Base-by-base conservation (phyloP, 92 coral and sea anemone species). In the Zoanthus solanderi region DNA sequence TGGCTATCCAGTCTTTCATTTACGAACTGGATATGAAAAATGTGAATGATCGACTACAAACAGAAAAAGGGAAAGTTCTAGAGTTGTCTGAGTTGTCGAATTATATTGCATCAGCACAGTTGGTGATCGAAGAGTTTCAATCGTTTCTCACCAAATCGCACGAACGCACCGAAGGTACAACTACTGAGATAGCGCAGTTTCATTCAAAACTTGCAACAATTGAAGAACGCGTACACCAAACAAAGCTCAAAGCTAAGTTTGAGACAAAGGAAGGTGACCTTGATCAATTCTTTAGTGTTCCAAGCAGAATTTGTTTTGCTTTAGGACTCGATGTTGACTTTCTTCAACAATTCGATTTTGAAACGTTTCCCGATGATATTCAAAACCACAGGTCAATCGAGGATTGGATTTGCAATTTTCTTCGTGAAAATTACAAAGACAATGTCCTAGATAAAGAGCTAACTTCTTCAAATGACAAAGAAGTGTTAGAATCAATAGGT, bases 301-400 rank as follows among this genome's bases (percentile, higher is more conserved):
- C 75, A 61, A 45, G 85, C 50, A 42, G 85, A 6, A 48, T 89
- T 9, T 89, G 90, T 54, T 17, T 67, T 29, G 44, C 75, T 17
- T 89, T 92, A 23, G 94, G 94, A 9, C 87, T 92, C 13, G n/a
- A 44, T 11, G 79, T 30, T 18, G 83, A 84, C 90, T 85, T 93
- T 52, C 78, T 93, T 16, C 73, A 90, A 23, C 53, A 73, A 45
- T 73, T 90, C 45, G 4, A 80, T 31, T 63, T 61, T 12, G 87
- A 90, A 5, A 54, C 56, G 16, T 23, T 90, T 3, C 84, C 85
- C 9, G 78, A 72, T 0, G 88, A 90, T 12, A 42, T 88, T 61
- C 74, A 28, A 46, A 75, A 79, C n/a, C 95, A 91, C 56, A n/a
- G 48, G 57, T 53, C 85, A 0, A 9, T 79, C 14, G 53, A 47